These are phyloP conservation scores for Drosophila buzzatii DNA, from an alignment of 2,888 invertebrate genomes.

Conservation along the genomic window DNA sequence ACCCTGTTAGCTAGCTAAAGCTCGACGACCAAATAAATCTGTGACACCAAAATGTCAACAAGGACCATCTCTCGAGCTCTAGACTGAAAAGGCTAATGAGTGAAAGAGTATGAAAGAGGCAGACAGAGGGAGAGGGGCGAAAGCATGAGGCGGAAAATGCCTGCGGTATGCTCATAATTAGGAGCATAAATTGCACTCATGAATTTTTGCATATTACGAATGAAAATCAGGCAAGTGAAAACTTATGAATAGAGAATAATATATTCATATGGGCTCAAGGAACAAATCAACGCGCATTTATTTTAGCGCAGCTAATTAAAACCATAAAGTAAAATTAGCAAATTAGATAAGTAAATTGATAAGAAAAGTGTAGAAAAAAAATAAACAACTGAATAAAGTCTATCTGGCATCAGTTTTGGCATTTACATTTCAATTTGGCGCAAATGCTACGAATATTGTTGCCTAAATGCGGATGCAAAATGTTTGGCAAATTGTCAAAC, in stretches of 20 bases:
- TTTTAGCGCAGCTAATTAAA: constrained; percentile 45
- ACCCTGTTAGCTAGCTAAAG: constrained; percentile 27
- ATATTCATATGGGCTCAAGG: constrained; percentile 25
- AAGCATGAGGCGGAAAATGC: constrained; percentile 74
- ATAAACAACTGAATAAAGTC: constrained; percentile 2
- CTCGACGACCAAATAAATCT: constrained; percentile 45
- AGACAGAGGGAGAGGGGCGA: not conserved
- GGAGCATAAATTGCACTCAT: constrained; percentile 55
- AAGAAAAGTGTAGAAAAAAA: not conserved
- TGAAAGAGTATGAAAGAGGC: not conserved
- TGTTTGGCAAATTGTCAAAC: constrained; percentile 81
- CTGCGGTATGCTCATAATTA: constrained; percentile 58
- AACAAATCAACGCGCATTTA: constrained; percentile 5
- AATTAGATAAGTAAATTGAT: constrained; percentile 1
- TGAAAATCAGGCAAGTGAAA: constrained; percentile 37
- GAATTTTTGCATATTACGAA: constrained; percentile 28
- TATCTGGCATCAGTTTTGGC: constrained; percentile 18
- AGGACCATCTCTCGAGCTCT: constrained; percentile 46
- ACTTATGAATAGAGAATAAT: constrained; percentile 11
- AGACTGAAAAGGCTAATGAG: constrained; percentile 76
- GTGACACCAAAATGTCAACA: constrained; percentile 78
- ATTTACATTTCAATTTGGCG: constrained; percentile 59
- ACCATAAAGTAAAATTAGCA: constrained; percentile 13
- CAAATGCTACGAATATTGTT: constrained; percentile 39
- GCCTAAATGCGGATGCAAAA: constrained; percentile 66